Percentiles rank a stretch among this genome's conserved stretches.
These are phyloP conservation scores for Chondrosia reniformis DNA, from an alignment of 37 sponge, comb jelly and placozoan genomes.

Conservation along the genomic window DNA sequence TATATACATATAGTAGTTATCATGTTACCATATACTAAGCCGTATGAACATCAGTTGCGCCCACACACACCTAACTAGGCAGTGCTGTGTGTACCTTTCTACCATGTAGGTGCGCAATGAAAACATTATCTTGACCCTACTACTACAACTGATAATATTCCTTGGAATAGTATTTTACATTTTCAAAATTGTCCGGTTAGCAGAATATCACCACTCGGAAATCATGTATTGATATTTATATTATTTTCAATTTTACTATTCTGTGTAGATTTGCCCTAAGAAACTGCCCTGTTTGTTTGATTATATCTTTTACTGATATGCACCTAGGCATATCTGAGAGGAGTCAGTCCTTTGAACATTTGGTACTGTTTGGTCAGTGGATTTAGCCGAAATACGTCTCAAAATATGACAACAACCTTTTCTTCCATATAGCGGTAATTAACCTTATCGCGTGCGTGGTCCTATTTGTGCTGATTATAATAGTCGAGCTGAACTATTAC, in stretches of 20 bases:
- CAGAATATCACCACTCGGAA: no score
- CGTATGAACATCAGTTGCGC: no score
- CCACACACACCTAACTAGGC: background rate
- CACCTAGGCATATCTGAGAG: background rate
- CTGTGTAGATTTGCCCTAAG: background rate
- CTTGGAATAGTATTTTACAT: background rate
- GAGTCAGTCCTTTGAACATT: background rate
- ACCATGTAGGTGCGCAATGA: background rate
- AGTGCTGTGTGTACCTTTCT: background rate
- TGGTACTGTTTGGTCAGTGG: conserved; percentile 1
- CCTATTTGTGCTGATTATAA: background rate
- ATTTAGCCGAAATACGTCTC: background rate
- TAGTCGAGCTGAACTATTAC: conserved; percentile 2
- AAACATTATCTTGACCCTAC: background rate
- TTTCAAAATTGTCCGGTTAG: conserved; percentile 13
- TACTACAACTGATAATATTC: background rate
- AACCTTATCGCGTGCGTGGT: background rate
- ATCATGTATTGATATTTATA: background rate
- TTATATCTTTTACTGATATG: background rate
- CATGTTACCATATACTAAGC: no score
- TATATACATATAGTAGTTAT: no score
- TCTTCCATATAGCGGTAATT: background rate
- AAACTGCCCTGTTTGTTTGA: background rate
- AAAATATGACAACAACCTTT: background rate
- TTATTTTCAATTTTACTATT: background rate